Percentiles rank a stretch among this genome's conserved stretches.
Evolutionary conservation across 2,113 vertebrate species (phyloP).

Genomic region (Condylura cristata): DNA sequence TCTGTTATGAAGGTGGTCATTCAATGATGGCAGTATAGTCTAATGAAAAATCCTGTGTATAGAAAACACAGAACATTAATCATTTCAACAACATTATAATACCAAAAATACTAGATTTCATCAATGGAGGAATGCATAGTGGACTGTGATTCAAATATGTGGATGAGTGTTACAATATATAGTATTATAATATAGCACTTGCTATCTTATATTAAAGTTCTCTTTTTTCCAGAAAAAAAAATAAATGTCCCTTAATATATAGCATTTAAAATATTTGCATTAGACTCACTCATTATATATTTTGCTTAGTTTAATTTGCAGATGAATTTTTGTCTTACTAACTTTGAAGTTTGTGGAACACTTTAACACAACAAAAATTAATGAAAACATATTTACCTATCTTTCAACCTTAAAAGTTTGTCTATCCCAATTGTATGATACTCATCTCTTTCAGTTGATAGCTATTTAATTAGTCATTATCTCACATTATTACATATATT

Average conservation of each 20-base stretch:
- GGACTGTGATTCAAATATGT: neutral
- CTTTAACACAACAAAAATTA: neutral
- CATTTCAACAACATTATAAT: neutral
- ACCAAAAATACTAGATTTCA: neutral
- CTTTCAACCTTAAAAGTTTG: neutral
- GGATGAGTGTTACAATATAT: conserved; percentile 1
- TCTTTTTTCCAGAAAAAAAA: neutral
- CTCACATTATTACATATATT: neutral
- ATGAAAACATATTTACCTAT: neutral
- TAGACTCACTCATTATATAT: neutral
- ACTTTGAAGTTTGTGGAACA: neutral
- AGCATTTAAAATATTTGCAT: neutral
- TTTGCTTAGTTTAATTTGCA: neutral
- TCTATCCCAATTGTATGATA: neutral
- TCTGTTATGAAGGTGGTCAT: too few species aligned
- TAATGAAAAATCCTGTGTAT: neutral
- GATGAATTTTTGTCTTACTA: neutral
- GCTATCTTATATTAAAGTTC: neutral
- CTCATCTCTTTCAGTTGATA: neutral
- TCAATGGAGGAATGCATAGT: neutral
- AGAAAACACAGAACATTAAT: neutral
- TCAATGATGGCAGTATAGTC: neutral
- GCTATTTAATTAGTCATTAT: conserved; percentile 18
- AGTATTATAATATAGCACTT: too few species aligned
- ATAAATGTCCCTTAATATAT: neutral